Conservation (phyloP, 1,140 invertebrate genomes). For the Drosophila pallidifrons region DNA sequence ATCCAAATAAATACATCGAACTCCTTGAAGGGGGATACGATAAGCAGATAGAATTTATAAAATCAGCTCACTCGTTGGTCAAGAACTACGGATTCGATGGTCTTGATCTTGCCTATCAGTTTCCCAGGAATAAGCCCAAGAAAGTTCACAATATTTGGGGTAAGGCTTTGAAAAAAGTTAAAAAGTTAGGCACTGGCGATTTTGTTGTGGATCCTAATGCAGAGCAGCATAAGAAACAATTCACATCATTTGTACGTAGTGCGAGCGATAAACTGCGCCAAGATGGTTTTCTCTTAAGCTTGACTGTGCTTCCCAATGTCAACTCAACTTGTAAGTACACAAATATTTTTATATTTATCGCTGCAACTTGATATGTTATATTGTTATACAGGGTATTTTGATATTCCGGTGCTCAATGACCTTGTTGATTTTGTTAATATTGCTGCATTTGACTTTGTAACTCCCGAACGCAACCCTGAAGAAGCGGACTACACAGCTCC, state of each 20-base stretch:
- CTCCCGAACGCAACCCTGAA: conserved; percentile 89
- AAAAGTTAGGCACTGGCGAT: conserved; percentile 85
- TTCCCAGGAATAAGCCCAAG: conserved; percentile 90
- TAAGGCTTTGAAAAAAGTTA: no score
- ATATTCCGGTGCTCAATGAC: conserved; percentile 89
- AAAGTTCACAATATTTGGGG: conserved; percentile 86
- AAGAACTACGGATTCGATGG: conserved; percentile 93
- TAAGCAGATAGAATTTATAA: conserved; percentile 90
- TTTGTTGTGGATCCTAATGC: conserved; percentile 90
- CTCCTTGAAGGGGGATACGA: conserved; percentile 88
- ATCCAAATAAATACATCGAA: conserved; percentile 77
- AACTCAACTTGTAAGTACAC: conserved; percentile 89
- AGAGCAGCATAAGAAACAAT: conserved; percentile 90
- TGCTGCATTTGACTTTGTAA: conserved; percentile 92
- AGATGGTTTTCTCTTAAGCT: conserved; percentile 88
- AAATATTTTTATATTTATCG: not conserved
- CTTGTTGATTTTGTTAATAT: conserved; percentile 93
- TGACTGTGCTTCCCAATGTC: conserved; percentile 91
- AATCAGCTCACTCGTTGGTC: conserved; percentile 89
- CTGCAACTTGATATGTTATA: no score
- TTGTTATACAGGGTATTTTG: conserved; percentile 87
- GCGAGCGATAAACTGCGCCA: conserved; percentile 89
- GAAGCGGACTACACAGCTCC: conserved; percentile 91
- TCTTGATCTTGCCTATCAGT: conserved; percentile 93
- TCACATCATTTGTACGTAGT: conserved; percentile 90